Conservation (phyloP, 1,140 invertebrate species). For the Planococcus citri region DNA sequence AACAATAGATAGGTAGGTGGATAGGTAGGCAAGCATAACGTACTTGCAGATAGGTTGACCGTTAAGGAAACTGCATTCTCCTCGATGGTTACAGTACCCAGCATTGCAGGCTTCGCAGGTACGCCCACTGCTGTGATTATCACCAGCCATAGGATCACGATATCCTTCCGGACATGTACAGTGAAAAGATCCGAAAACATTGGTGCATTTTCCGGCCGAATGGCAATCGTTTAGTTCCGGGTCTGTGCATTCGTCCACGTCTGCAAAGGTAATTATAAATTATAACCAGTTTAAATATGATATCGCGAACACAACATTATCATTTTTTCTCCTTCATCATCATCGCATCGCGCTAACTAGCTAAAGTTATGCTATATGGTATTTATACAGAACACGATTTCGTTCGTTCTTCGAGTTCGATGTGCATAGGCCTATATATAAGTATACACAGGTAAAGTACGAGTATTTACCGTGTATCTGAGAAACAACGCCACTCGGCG, state of each 20-base stretch:
- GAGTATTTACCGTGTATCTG: constrained; percentile 44
- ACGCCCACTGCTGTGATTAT: constrained; percentile 50
- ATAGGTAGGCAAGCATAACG: constrained; percentile 36
- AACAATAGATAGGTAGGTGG: too few relatives aligned
- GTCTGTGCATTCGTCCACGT: constrained; percentile 79
- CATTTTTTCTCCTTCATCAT: too few relatives aligned
- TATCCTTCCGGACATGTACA: constrained; percentile 72
- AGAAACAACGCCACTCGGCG: constrained; percentile 57
- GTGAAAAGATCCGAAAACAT: constrained; percentile 77
- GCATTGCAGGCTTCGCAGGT: constrained; percentile 58
- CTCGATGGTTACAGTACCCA: constrained; percentile 67
- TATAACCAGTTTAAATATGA: too few relatives aligned
- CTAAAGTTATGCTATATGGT: too few relatives aligned
- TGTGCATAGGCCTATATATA: too few relatives aligned
- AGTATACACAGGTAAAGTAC: too few relatives aligned
- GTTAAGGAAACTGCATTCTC: constrained; percentile 61
- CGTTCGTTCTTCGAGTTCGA: too few relatives aligned
- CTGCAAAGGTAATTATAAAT: constrained; percentile 38
- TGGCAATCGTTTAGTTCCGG: constrained; percentile 85
- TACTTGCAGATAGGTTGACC: constrained; percentile 68
- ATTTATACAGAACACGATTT: too few relatives aligned
- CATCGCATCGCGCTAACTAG: neutral
- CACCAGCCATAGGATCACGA: constrained; percentile 54
- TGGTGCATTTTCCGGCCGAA: constrained; percentile 67
- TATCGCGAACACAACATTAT: too few relatives aligned